Evolutionary conservation across 2,797 vertebrate genomes (phyloP), one percentile per base, ranked within the genome.

Genomic region (Oophaga sylvatica): DNA sequence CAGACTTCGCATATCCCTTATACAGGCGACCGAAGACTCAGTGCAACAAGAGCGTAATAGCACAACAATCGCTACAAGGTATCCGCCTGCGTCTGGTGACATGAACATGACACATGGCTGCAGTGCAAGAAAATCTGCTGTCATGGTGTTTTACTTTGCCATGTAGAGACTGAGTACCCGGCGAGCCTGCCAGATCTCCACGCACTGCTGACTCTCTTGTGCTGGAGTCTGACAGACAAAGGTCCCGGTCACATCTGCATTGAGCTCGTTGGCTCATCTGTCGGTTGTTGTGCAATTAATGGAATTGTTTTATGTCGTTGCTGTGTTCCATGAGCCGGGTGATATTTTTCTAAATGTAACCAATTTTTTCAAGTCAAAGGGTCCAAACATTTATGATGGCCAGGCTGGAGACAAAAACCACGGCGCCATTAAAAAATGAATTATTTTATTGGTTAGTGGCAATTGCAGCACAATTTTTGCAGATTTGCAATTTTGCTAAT

Each of bases 221-320:
- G 59, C 73, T 2, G 73, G 2, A 63, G 73, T 67, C 45, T 62
- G 62, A 78, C 59, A 85, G 83, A 73, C 59, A 65, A 31, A 60
- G 75, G 45, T 76, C 60, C 41, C 5, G 71, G 62, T 79, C 75
- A 79, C 75, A 85, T 85, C 60, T 85, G 84, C 60, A 79, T 48
- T 65, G 35, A 68, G 62, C 80, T 65, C 20, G n/a, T 65, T 81
- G 80, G 80, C 80, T 81, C 35, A 9, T 35, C 35, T 53, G 80
- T 22, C 80, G 48, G 20, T 81, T 81, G 80, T 31, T 67, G 22
- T 48, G 41, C 80, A 81, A 81, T 81, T 67, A 81, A 67, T 26
- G 41, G 62, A 2, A 65, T 48, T 35, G 48, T 26, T 65, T 65
- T 67, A 48, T 10, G 60, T 29, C 13, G 9, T 1, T n/a, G 20